Percentiles rank a stretch among this genome's conserved stretches.
Conservation (phyloP, 2,888 invertebrate genomes). For the Strigamia crassipes region DNA sequence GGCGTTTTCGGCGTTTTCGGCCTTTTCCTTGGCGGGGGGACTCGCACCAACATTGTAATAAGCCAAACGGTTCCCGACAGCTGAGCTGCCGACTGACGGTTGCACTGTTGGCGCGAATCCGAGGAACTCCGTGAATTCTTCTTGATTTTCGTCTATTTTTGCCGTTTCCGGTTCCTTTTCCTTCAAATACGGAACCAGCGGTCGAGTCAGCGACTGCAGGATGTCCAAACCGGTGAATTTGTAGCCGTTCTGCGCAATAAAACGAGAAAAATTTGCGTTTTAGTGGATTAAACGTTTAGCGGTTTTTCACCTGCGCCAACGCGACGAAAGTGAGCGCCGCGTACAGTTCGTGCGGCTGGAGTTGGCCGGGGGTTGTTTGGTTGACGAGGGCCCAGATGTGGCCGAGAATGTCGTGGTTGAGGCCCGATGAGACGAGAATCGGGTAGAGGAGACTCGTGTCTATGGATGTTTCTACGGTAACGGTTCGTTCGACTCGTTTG, state of each 20-base stretch:
- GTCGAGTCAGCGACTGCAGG: slow-evolving; percentile 44
- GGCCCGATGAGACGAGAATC: slow-evolving; percentile 60
- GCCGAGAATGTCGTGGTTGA: slow-evolving; percentile 60
- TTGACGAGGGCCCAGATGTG: slow-evolving; percentile 62
- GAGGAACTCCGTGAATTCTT: slow-evolving; percentile 15
- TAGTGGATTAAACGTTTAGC: too few species aligned
- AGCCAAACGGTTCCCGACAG: slow-evolving; percentile 36
- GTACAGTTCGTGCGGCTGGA: slow-evolving; percentile 60
- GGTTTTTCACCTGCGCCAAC: slow-evolving; percentile 63
- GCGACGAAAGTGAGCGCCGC: slow-evolving; percentile 62
- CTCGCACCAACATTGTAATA: slow-evolving; percentile 31
- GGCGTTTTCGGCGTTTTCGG: slow-evolving; percentile 45
- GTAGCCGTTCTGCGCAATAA: slow-evolving; percentile 44
- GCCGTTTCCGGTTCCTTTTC: too few species aligned
- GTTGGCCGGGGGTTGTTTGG: slow-evolving; percentile 60
- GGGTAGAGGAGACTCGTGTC: slow-evolving; percentile 60
- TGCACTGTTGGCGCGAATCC: slow-evolving; percentile 17
- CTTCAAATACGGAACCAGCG: slow-evolving; percentile 46
- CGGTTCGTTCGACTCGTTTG: slow-evolving; percentile 56
- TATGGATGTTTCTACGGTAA: slow-evolving; percentile 55
- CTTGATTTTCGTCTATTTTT: background rate
- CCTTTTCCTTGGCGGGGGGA: background rate
- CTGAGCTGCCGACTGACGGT: background rate
- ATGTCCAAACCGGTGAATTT: slow-evolving; percentile 45
- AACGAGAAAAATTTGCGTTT: too few species aligned